Conservation (phyloP, 1,140 invertebrate species). For the Holcopasites calliopsidis region DNA sequence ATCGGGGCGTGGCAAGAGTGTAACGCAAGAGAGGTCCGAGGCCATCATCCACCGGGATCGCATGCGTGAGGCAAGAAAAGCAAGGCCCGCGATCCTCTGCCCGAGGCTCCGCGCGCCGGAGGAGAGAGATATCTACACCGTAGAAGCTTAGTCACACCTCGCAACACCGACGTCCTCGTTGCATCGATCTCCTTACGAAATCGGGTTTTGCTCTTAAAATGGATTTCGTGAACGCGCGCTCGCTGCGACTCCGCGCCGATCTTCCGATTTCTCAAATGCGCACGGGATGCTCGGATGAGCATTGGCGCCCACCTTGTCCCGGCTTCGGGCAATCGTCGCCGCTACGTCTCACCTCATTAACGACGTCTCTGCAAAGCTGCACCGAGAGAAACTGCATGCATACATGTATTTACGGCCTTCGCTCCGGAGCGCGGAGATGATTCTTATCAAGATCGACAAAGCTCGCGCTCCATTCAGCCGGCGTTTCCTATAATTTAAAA, state of each 20-base stretch:
- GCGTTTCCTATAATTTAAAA: background rate
- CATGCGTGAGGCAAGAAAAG: slow-evolving; percentile 60
- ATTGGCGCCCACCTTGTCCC: too few species aligned
- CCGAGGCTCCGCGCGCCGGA: slow-evolving; percentile 30
- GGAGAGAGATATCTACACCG: slow-evolving; percentile 39
- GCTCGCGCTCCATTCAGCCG: background rate
- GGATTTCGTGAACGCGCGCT: slow-evolving; percentile 14
- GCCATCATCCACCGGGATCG: slow-evolving; percentile 58
- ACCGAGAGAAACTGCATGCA: too few species aligned
- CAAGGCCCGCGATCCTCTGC: slow-evolving; percentile 51
- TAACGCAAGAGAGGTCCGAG: slow-evolving; percentile 76
- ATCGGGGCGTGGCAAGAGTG: slow-evolving; percentile 79
- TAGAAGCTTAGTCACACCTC: slow-evolving; percentile 55
- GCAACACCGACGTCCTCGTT: slow-evolving; percentile 13
- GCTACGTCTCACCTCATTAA: too few species aligned
- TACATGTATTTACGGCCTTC: too few species aligned
- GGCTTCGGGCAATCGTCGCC: too few species aligned
- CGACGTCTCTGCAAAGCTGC: too few species aligned
- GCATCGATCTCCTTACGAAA: slow-evolving; percentile 32
- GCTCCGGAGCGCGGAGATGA: too few species aligned
- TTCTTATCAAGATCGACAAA: slow-evolving; percentile 1
- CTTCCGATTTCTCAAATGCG: background rate
- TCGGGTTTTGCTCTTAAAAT: slow-evolving; percentile 26
- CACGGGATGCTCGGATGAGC: too few species aligned
- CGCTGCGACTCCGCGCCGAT: background rate